phyloP scores from a whole-genome alignment of 1,140 invertebrate genomes.

The Bemisia tabaci region DNA sequence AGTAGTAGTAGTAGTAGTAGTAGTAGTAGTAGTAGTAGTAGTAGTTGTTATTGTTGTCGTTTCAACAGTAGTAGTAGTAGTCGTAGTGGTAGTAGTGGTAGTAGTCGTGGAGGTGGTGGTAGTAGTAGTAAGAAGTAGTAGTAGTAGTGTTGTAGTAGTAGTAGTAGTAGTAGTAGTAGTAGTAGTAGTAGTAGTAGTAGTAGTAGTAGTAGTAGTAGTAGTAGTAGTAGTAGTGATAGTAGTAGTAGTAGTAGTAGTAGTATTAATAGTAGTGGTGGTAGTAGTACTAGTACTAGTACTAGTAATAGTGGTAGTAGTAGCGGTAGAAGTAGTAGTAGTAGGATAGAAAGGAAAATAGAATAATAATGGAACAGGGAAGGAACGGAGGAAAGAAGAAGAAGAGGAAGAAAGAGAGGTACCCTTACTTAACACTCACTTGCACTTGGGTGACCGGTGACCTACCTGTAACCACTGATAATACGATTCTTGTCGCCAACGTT shows the following conservation, averaged over 20 bases:
- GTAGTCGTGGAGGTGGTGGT: conserved; percentile 6
- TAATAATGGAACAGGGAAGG: no score
- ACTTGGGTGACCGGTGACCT: no score
- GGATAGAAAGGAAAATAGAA: no score
- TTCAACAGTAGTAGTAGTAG: no score
- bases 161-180: conserved; percentile 12
- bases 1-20: conserved; percentile 10
- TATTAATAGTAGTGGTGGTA: conserved; percentile 1
- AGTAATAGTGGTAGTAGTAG: not conserved
- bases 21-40: conserved; percentile 12
- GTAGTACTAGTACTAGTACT: not conserved
- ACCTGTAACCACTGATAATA: no score
- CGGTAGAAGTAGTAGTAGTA: conserved; percentile 3
- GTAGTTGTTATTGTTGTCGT: no score
- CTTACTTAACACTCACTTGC: no score
- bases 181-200: conserved; percentile 11
- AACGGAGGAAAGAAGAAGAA: no score
- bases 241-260: no score
- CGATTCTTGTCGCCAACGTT: no score
- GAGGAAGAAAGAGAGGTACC: no score
- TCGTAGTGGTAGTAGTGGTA: conserved; percentile 7
- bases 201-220: conserved; percentile 12
- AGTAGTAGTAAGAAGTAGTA: conserved; percentile 5
- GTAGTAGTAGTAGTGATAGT: conserved; percentile 10
- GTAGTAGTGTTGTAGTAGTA: conserved; percentile 6